These are phyloP conservation scores for Nothoprocta pentlandii DNA, from an alignment of 2,113 vertebrate genomes.

Conservation along the genomic window DNA sequence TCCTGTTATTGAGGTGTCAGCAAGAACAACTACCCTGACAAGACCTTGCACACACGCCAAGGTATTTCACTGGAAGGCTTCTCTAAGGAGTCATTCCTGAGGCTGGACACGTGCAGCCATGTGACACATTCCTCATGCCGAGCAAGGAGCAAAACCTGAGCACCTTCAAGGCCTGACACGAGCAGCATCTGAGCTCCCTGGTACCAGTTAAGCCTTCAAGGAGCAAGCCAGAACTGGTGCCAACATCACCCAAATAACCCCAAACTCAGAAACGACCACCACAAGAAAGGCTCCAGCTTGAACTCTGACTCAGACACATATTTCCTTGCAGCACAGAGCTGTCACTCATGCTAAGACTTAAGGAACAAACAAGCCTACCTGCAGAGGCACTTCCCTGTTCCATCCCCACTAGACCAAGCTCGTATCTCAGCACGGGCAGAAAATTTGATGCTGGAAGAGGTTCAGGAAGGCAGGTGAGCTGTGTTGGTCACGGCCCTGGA, in stretches of 20 bases:
- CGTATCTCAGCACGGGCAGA: background rate
- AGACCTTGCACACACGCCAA: background rate
- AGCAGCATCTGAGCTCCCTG: background rate
- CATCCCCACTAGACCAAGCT: background rate
- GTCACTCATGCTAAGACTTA: fast-evolving
- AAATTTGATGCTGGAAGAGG: background rate
- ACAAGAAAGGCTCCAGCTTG: background rate
- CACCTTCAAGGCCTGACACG: background rate
- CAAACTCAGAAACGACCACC: background rate
- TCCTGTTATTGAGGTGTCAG: background rate
- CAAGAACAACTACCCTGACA: background rate
- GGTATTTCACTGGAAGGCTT: background rate
- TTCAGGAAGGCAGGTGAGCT: background rate
- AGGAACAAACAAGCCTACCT: background rate
- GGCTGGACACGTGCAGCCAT: fast-evolving
- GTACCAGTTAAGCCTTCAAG: background rate
- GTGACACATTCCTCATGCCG: background rate
- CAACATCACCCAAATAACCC: background rate
- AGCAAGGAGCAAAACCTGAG: background rate
- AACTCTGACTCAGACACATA: background rate
- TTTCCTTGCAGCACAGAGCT: fast-evolving
- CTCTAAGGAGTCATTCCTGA: background rate
- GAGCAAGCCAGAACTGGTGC: background rate
- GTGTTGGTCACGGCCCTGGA: background rate
- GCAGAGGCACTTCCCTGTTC: background rate